phyloP scores from a whole-genome alignment of 2,888 invertebrate species.

The Tholera decimalis region DNA sequence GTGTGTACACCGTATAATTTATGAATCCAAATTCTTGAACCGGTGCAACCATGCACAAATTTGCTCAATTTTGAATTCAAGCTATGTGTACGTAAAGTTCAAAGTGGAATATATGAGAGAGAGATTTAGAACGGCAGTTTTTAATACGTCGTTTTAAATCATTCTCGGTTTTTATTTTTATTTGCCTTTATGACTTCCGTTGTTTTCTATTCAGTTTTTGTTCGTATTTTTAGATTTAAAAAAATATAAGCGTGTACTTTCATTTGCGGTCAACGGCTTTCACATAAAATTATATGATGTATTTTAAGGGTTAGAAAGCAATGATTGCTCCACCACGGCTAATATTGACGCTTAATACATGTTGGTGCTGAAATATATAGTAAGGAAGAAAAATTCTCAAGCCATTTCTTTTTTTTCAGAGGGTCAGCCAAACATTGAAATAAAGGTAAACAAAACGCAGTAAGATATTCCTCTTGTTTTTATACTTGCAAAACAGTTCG shows the following conservation, averaged over 20 bases:
- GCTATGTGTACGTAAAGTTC: slow-evolving; percentile 10
- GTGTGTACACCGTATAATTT: slow-evolving; percentile 40
- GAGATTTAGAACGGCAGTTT: slow-evolving; percentile 25
- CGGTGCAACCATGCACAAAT: slow-evolving; percentile 19
- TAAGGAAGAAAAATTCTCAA: neutral
- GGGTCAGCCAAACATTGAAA: slow-evolving; percentile 11
- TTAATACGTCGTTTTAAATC: slow-evolving; percentile 49
- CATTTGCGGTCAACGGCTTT: slow-evolving; percentile 6
- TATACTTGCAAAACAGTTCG: slow-evolving; percentile 48
- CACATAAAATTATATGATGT: neutral
- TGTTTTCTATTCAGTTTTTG: slow-evolving; percentile 28
- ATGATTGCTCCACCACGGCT: neutral
- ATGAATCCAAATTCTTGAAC: slow-evolving; percentile 40
- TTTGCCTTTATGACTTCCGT: slow-evolving; percentile 45
- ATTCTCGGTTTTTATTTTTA: slow-evolving; percentile 44
- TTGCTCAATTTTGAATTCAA: slow-evolving; percentile 11
- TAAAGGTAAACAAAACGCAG: slow-evolving; percentile 22
- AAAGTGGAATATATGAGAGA: neutral
- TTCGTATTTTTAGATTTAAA: slow-evolving; percentile 14
- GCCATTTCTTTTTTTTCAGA: neutral
- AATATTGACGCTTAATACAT: neutral
- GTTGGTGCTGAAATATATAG: neutral
- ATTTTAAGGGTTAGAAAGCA: neutral
- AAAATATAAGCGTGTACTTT: slow-evolving; percentile 8
- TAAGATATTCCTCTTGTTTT: slow-evolving; percentile 36